Evolutionary conservation across 53 echinoderm and acorn worm genomes (phyloP), one percentile per base, ranked within the genome.

Genomic region (Luidia sarsii): DNA sequence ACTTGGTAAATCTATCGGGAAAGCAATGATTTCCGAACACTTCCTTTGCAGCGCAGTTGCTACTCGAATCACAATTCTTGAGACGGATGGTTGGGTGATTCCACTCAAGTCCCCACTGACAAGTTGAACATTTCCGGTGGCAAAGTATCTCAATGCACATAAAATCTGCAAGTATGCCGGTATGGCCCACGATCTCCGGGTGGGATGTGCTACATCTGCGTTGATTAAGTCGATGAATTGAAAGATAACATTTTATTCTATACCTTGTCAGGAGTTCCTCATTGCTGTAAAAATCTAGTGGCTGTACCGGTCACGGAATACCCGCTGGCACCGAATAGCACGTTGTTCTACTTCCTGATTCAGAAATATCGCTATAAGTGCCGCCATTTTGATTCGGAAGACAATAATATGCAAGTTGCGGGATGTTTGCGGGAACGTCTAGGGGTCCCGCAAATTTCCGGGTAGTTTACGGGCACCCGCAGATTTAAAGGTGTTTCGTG

Each of bases 51-150:
- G 59, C 19, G 59, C 59, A 19, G 59, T 57, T 57, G 59, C 59
- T 19, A 57, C 59, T 25, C 59, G 28, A 6, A 57, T 57, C 28
- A 57, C 59, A 8, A 53, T 53, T 53, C 53, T 53, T 53, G 53
- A 53, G n/a, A 53, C 53, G 10, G 53, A 53, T 53, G 59, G 59
- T 57, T 57, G 59, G 59, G 5, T 57, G 27, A 57, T 57, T 57
- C 59, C 59, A 57, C 59, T 57, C 59, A 57, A 57, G 59, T 57
- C 59, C 19, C 59, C 59, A 57, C 59, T 7, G 41, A 57, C 59
- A 57, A 53, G 53, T n/a, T 53, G n/a, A 19, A 53, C 4, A 53
- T 53, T 16, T 21, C n/a, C n/a, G 53, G 22, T 53, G 53, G 22
- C 18, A 53, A 53, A 21, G 53, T 41, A 41, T 41, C 41, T 41